phyloP scores from a whole-genome alignment of 2,797 vertebrate species.

The Sphaeramia orbicularis region DNA sequence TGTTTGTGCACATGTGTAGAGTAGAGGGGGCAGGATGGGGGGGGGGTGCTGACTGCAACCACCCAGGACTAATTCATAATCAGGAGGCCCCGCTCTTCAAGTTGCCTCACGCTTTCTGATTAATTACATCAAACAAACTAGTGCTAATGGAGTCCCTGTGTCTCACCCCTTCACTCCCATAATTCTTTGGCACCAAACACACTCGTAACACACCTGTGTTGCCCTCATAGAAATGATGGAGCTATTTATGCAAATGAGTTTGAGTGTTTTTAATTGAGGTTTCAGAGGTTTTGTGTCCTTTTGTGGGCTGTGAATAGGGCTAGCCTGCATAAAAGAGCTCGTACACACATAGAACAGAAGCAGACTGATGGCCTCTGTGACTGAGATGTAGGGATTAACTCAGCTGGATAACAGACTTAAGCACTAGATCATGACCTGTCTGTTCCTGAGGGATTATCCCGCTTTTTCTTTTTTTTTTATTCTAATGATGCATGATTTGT shows the following conservation, averaged over 20 bases:
- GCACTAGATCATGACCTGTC: slow-evolving; percentile 45
- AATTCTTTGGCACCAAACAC: slow-evolving; percentile 28
- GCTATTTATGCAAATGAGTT: slow-evolving; percentile 43
- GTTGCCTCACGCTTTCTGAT: slow-evolving; percentile 67
- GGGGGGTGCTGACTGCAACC: slow-evolving; percentile 18
- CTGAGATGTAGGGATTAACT: slow-evolving; percentile 59
- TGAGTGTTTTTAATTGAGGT: slow-evolving; percentile 28
- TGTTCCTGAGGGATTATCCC: slow-evolving; percentile 50
- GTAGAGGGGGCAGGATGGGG: not conserved
- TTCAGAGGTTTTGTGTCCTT: slow-evolving; percentile 26
- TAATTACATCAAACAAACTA: slow-evolving; percentile 75
- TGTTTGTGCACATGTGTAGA: slow-evolving; percentile 23
- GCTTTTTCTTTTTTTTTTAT: slow-evolving; percentile 5
- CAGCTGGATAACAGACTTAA: slow-evolving; percentile 56
- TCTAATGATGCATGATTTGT: slow-evolving; percentile 24
- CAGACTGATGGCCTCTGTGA: slow-evolving; percentile 42
- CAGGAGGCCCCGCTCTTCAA: slow-evolving; percentile 54
- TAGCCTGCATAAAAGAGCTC: slow-evolving; percentile 4
- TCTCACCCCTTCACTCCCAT: slow-evolving; percentile 26
- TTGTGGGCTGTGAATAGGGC: slow-evolving; percentile 11
- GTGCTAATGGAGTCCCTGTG: slow-evolving; percentile 50
- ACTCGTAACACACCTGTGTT: slow-evolving; percentile 40
- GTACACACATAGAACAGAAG: slow-evolving; percentile 18
- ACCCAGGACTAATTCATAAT: slow-evolving; percentile 65
- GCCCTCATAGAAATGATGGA: slow-evolving; percentile 25